Base-by-base conservation (phyloP, 2,113 vertebrate genomes). In the Caloenas nicobarica region DNA sequence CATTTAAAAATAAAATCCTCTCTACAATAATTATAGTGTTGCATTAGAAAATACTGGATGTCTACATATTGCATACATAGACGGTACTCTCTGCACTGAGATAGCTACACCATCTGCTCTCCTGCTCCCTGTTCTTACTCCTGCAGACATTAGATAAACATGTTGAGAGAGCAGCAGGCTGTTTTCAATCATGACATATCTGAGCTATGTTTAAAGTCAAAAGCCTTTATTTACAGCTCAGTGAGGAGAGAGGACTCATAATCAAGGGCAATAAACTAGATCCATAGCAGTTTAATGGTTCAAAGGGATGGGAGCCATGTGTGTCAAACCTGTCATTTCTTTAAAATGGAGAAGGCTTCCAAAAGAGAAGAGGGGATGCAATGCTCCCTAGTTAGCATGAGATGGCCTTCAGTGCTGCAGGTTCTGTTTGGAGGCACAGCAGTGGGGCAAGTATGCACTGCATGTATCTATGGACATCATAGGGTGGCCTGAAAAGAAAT, bases 201-300 rank as follows among this genome's bases (percentile, higher is more conserved):
- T 83, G 94, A 92, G 95, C 88, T 73, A 81, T 85, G 87, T 93
- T 97, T 91, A 86, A 96, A 96, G 93, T 97, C 95, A 95, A 96
- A 95, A 97, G 87, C 73, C 83, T 94, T 95, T 96, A 96, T 97
- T 97, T 97, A 97, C 86, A 95, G 94, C 89, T 97, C 80, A 33
- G 84, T 90, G 95, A 95, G 83, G 84, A 95, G 74, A 93, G 33
- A 91, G 86, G 76, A 86, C 81, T 96, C 64, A 31, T 79, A 74
- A 91, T 89, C 74, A 46, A 94, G 91, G 90, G 68, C 77, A 83
- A 48, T 78, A 95, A 83, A 82, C 64, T 61, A 81, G 66, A 82
- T 71, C 58, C 65, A 28, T 5, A 66, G 76, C 85, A 91, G 58
- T 65, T 92, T 88, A 82, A 91, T 81, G 71, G 70, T 70, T 91